Conservation (phyloP, 2,797 vertebrate genomes). For the Catostomus latipinnis region DNA sequence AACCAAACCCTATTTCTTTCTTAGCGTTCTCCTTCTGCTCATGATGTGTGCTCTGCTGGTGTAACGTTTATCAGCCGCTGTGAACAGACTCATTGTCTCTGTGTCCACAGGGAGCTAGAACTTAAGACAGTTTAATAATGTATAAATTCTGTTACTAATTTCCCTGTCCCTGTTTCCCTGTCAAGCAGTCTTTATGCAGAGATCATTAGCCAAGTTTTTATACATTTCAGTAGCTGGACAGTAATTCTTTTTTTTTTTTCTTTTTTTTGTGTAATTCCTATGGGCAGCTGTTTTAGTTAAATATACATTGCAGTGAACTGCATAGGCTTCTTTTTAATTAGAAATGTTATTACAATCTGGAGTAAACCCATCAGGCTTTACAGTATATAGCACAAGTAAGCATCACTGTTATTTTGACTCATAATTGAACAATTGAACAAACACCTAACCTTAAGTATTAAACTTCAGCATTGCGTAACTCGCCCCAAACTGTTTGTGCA, state of each 20-base stretch:
- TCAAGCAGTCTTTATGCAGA: constrained; percentile 1
- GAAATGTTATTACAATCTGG: constrained; percentile 11
- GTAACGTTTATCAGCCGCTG: constrained; percentile 20
- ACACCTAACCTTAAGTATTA: too few species aligned
- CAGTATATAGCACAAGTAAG: background rate
- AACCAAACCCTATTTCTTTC: constrained; percentile 36
- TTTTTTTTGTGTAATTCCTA: constrained; percentile 4
- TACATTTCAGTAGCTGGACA: constrained; percentile 12
- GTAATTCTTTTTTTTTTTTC: constrained; percentile 20
- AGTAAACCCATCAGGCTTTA: constrained; percentile 25
- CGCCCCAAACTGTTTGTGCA: too few species aligned
- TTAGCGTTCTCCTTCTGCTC: constrained; percentile 21
- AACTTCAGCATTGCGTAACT: too few species aligned
- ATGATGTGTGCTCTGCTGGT: constrained; percentile 32
- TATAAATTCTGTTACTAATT: too few species aligned
- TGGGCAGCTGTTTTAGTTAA: background rate
- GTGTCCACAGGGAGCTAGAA: constrained; percentile 40
- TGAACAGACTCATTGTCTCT: constrained; percentile 46
- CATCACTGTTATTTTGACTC: background rate
- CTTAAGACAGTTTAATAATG: constrained; percentile 2
- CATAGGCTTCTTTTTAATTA: background rate
- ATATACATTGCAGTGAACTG: constrained; percentile 1
- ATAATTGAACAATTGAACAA: background rate
- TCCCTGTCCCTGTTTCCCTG: background rate
- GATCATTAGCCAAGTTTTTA: constrained; percentile 21